Evolutionary conservation across 2,797 vertebrate genomes (phyloP).

Genomic region (Falco peregrinus): DNA sequence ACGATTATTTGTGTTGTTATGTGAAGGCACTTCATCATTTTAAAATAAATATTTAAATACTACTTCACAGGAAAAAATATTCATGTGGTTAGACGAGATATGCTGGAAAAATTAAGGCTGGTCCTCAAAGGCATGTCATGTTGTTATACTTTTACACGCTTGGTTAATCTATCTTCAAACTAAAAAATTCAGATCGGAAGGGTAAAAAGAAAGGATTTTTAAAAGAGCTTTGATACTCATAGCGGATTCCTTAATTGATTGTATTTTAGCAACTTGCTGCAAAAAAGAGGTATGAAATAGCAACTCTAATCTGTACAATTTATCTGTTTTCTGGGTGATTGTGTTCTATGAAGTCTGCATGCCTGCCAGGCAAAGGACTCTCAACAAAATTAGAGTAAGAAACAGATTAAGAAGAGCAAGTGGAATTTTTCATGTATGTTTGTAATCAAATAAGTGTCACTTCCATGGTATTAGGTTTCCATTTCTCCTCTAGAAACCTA

Average conservation of each 20-base stretch:
- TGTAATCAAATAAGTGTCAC: background rate
- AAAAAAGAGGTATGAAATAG: background rate
- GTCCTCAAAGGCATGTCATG: conserved; percentile 55
- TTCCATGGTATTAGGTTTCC: background rate
- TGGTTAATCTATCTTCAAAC: conserved; percentile 69
- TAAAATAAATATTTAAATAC: conserved; percentile 82
- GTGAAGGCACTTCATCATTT: conserved; percentile 72
- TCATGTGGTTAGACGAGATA: conserved; percentile 76
- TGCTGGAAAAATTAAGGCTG: conserved; percentile 72
- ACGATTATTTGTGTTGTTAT: conserved; percentile 50
- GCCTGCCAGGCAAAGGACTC: conserved; percentile 35
- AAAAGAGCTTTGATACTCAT: conserved; percentile 46
- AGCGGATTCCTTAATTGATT: background rate
- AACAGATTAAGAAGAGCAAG: background rate
- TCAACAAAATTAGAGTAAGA: background rate
- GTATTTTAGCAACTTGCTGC: background rate
- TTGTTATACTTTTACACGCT: conserved; percentile 69
- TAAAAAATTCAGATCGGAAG: conserved; percentile 33
- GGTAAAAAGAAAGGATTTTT: conserved; percentile 23
- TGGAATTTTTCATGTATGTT: background rate
- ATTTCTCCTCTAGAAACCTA: background rate
- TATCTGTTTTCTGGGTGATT: background rate
- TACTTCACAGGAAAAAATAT: conserved; percentile 79
- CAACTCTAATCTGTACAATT: background rate
- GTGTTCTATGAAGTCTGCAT: background rate